phyloP scores from a whole-genome alignment of 2,888 invertebrate species.

The Rutpela maculata region DNA sequence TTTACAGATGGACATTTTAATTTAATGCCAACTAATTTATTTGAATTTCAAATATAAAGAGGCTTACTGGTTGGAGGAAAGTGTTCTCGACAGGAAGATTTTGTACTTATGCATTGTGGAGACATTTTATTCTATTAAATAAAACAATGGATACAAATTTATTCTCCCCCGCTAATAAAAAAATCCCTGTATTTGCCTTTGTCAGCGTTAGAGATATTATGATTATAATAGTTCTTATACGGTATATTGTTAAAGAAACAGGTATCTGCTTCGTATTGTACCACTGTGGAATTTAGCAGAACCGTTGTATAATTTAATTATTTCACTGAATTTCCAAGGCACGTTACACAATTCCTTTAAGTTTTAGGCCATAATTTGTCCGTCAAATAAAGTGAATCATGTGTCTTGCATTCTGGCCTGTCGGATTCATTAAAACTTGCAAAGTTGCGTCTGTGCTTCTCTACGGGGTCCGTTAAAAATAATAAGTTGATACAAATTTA shows the following conservation, averaged over 20 bases:
- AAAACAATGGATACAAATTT: background rate
- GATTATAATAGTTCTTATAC: slow-evolving; percentile 1
- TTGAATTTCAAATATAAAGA: slow-evolving; percentile 27
- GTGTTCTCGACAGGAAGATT: slow-evolving; percentile 24
- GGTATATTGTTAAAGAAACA: background rate
- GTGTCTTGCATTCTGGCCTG: too few relatives aligned
- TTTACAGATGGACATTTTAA: slow-evolving; percentile 16
- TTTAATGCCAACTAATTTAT: slow-evolving; percentile 29
- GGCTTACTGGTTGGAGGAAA: background rate
- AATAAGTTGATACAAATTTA: too few relatives aligned
- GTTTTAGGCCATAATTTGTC: too few relatives aligned
- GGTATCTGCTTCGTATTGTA: too few relatives aligned
- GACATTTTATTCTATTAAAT: slow-evolving; percentile 17
- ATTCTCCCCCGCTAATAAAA: background rate
- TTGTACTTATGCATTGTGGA: slow-evolving; percentile 5
- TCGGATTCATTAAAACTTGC: too few relatives aligned
- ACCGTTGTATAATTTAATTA: too few relatives aligned
- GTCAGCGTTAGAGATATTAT: background rate
- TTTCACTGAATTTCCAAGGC: too few relatives aligned
- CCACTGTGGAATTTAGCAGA: too few relatives aligned
- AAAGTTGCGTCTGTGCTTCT: too few relatives aligned
- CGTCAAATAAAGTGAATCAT: too few relatives aligned
- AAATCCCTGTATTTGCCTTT: slow-evolving; percentile 5
- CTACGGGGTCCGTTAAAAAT: too few relatives aligned
- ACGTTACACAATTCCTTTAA: too few relatives aligned